phyloP scores from a whole-genome alignment of 2,113 vertebrate species.

The Fregetta grallaria region DNA sequence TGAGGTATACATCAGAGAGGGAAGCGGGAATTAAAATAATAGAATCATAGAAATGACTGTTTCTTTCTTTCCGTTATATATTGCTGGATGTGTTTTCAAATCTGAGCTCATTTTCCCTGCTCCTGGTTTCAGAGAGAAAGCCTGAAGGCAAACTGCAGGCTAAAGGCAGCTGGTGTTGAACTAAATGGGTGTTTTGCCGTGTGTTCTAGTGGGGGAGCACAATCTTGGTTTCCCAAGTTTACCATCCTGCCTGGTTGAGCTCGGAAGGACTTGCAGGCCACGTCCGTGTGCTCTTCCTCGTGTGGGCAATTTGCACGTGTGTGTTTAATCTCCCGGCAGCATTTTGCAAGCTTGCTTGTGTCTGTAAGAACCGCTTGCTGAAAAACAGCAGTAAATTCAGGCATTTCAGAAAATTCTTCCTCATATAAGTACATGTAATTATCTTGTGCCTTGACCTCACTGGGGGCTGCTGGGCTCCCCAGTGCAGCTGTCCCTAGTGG shows the following conservation, averaged over 20 bases:
- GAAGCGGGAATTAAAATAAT: background rate
- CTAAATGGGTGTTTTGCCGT: accelerated
- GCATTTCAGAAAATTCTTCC: background rate
- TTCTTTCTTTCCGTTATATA: background rate
- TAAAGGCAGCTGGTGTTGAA: background rate
- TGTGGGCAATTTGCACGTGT: background rate
- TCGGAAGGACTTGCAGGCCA: background rate
- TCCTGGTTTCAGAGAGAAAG: background rate
- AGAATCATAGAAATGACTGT: background rate
- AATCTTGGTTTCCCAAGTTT: background rate
- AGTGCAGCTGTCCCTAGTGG: background rate
- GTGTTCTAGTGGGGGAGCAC: background rate
- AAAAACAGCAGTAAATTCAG: background rate
- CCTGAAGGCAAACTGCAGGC: background rate
- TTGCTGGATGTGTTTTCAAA: background rate
- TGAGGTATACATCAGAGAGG: background rate
- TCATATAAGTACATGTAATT: background rate
- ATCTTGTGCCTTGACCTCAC: background rate
- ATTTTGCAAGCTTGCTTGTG: background rate
- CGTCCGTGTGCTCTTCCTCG: background rate
- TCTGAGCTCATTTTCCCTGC: background rate
- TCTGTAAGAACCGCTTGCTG: background rate
- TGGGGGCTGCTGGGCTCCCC: background rate
- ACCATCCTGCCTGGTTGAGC: background rate
- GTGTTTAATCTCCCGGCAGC: background rate